Conservation (phyloP, 2,888 invertebrate genomes). For the Cerceris ruficornis region DNA sequence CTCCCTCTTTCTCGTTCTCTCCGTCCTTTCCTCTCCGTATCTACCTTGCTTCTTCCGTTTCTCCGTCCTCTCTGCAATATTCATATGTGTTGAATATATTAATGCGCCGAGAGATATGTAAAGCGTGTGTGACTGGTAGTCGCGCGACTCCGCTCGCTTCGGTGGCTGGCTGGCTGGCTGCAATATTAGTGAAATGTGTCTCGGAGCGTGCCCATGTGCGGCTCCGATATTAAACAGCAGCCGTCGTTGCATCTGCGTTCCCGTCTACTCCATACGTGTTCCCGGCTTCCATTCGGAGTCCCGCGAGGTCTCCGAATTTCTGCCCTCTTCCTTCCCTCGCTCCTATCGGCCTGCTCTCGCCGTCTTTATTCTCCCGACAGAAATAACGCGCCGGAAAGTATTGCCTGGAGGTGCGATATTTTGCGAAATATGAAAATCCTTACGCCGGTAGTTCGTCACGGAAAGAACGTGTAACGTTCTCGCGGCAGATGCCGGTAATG, state of each 20-base stretch:
- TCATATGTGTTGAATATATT: constrained; percentile 81
- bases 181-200: constrained; percentile 81
- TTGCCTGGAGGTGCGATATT: constrained; percentile 63
- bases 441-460: constrained; percentile 69
- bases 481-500: constrained; percentile 74
- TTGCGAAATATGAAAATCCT: constrained; percentile 74
- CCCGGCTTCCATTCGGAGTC: constrained; percentile 42
- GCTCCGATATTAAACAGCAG: constrained; percentile 80
- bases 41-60: constrained; percentile 57
- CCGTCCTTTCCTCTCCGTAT: constrained; percentile 55
- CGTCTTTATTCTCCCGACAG: constrained; percentile 17
- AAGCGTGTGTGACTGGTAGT: constrained; percentile 70
- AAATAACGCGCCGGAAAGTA: constrained; percentile 26
- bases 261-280: constrained; percentile 52
- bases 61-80: constrained; percentile 74
- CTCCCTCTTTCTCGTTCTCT: constrained; percentile 43
- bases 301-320: constrained; percentile 59
- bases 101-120: constrained; percentile 78
- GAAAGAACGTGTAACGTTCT: constrained; percentile 26
- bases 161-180: constrained; percentile 56
- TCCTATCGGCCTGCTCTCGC: constrained; percentile 16
- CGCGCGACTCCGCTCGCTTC: constrained; percentile 48
- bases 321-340: constrained; percentile 24
- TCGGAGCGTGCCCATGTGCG: constrained; percentile 78
- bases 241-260: constrained; percentile 76